Conservation (phyloP, 2,888 invertebrate genomes). For the Dione juno region DNA sequence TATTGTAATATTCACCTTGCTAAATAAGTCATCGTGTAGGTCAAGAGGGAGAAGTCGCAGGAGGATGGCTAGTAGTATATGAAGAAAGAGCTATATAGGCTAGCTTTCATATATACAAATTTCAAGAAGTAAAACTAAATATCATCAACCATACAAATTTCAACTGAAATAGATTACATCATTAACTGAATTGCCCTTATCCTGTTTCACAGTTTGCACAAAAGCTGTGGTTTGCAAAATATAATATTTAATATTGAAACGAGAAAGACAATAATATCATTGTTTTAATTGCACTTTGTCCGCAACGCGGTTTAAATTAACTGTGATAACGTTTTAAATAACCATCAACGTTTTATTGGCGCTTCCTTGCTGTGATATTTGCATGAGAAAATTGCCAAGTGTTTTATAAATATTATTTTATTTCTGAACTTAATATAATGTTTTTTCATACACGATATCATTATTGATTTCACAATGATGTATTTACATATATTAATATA, state of each 20-base stretch:
- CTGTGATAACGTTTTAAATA: slow-evolving; percentile 25
- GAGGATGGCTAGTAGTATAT: no score
- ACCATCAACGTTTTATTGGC: slow-evolving; percentile 14
- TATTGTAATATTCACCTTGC: no score
- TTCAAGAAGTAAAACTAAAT: slow-evolving; percentile 12
- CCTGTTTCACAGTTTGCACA: slow-evolving; percentile 23
- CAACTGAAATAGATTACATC: slow-evolving; percentile 2
- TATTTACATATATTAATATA: no score
- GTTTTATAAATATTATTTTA: not conserved
- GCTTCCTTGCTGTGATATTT: slow-evolving; percentile 15
- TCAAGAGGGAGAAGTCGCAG: no score
- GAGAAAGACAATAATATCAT: slow-evolving; percentile 17
- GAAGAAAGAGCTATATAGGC: no score
- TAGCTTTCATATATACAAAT: not conserved
- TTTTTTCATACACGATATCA: no score
- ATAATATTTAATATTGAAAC: slow-evolving; percentile 20
- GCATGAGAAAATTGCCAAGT: not conserved
- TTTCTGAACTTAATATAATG: not conserved
- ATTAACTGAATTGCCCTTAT: slow-evolving; percentile 24
- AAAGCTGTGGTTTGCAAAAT: slow-evolving; percentile 24
- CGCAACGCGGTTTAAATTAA: slow-evolving; percentile 25
- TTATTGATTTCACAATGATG: no score
- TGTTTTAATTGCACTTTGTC: slow-evolving; percentile 25
- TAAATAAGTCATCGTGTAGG: no score
- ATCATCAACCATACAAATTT: not conserved